Evolutionary conservation across 2,888 invertebrate genomes (phyloP), one percentile per base, ranked within the genome.

Genomic region (Conistra vaccinii): DNA sequence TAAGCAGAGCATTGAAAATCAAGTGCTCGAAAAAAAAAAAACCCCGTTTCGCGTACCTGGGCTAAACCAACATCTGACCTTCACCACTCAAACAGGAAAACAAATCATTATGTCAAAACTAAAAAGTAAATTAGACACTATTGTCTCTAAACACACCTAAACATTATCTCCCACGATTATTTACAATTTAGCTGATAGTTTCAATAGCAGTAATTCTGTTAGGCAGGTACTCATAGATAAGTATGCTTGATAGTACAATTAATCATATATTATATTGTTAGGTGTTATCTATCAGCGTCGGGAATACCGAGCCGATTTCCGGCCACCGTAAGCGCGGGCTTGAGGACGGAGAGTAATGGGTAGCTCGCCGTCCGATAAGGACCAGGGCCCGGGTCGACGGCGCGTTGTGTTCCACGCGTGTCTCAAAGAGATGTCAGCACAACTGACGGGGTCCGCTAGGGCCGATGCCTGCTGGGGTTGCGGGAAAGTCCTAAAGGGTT

Each of bases 51-150:
- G 10, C n/a, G 53, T n/a, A 53, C 51, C 51, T 23, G 23, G 51
- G 23, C 51, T 23, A 12, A 57, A 12, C 10, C 45, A 58, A 6
- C 35, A 9, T n/a, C 71, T 58, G 72, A 39, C 72, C 71, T 71
- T 39, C 35, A 12, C 4, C 10, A 71, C 26, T 57, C 20, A 26
- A 9, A 48, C 20, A n/a, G 14, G 29, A 60, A 72, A 45, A 45
- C 20, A 12, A 14, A 29, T 57, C 6, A 17, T 17, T 20, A 57
- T 1, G 57, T 58, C n/a, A n/a, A n/a, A n/a, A n/a, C n/a, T n/a
- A 71, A 73, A 58, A 71, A 70, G 26, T 48, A 32, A 67, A 71
- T 57, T 12, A 53, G 29, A 3, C 10, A 12, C 58, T 20, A 51
- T 60, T 51, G 72, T 72, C 58, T 72, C 0, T 39, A n/a, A 48